Percentiles rank a stretch among this genome's conserved stretches.
These are phyloP conservation scores for Phanerotoma sp. DNA, from an alignment of 2,888 invertebrate species.

Conservation along the genomic window DNA sequence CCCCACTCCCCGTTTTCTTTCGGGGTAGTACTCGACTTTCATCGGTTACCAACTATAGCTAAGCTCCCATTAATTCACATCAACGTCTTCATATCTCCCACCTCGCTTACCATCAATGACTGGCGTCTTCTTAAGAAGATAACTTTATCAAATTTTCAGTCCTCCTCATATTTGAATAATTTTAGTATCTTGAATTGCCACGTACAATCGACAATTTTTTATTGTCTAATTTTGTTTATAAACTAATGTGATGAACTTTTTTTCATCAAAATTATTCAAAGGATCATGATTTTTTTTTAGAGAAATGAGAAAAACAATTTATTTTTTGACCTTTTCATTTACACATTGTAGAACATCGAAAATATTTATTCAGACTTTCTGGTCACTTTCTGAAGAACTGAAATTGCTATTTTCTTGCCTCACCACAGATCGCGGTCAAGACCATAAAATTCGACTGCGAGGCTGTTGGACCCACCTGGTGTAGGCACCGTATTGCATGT, in stretches of 20 bases:
- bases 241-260: background rate
- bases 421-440: constrained; percentile 38
- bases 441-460: constrained; percentile 56
- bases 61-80: constrained; percentile 58
- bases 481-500: constrained; percentile 57
- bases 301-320: background rate
- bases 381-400: background rate
- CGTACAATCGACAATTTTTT: too few species aligned
- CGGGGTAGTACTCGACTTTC: constrained; percentile 33
- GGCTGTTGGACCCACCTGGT: constrained; percentile 56
- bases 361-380: background rate
- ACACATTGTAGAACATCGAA: background rate
- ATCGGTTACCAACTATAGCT: constrained; percentile 44
- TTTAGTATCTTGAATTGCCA: too few species aligned
- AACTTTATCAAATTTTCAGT: background rate
- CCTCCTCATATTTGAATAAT: too few species aligned
- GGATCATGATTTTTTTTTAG: too few species aligned
- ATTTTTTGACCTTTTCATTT: constrained; percentile 1
- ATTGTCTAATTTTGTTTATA: too few species aligned
- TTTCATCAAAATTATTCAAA: background rate
- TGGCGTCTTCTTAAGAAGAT: constrained; percentile 46
- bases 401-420: constrained; percentile 12
- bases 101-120: constrained; percentile 44
- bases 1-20: constrained; percentile 6
- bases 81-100: constrained; percentile 54